A percentile compares a stretch with the other conserved stretches of the same genome.
Conservation (phyloP, 1,140 invertebrate species). For the Rhynchophorus ferrugineus region DNA sequence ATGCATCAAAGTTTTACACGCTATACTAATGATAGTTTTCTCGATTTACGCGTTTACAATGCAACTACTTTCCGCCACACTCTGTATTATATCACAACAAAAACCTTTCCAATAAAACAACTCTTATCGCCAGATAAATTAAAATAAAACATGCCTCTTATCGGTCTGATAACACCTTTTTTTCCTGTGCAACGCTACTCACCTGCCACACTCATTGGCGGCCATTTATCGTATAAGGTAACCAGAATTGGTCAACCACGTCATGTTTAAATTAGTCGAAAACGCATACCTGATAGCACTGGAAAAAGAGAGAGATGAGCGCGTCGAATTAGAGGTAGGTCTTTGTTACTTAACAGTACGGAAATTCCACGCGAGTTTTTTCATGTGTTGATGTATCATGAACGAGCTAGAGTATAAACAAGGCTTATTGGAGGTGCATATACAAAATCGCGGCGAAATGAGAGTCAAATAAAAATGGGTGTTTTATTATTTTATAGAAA, state of each 20-base stretch:
- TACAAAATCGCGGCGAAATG: too few relatives aligned
- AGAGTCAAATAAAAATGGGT: too few relatives aligned
- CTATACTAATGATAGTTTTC: too few relatives aligned
- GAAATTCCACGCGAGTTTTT: background rate
- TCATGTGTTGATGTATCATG: background rate
- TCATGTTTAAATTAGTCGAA: conserved; percentile 15
- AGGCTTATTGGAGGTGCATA: background rate
- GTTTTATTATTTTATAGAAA: conserved; percentile 9
- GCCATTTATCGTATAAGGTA: too few relatives aligned
- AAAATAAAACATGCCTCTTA: background rate
- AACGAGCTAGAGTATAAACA: background rate
- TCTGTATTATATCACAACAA: too few relatives aligned
- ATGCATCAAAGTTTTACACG: too few relatives aligned
- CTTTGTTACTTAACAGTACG: background rate
- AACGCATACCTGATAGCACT: conserved; percentile 6
- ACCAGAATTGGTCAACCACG: background rate
- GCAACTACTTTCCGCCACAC: too few relatives aligned
- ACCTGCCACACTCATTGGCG: background rate
- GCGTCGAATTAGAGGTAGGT: conserved; percentile 11
- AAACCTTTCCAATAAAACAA: background rate
- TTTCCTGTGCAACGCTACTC: background rate
- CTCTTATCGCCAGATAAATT: background rate
- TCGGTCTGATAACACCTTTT: background rate
- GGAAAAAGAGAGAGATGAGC: conserved; percentile 7
- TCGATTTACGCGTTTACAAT: too few relatives aligned